Evolutionary conservation across 2,797 vertebrate genomes (phyloP).

Genomic region (Myripristis murdjan): DNA sequence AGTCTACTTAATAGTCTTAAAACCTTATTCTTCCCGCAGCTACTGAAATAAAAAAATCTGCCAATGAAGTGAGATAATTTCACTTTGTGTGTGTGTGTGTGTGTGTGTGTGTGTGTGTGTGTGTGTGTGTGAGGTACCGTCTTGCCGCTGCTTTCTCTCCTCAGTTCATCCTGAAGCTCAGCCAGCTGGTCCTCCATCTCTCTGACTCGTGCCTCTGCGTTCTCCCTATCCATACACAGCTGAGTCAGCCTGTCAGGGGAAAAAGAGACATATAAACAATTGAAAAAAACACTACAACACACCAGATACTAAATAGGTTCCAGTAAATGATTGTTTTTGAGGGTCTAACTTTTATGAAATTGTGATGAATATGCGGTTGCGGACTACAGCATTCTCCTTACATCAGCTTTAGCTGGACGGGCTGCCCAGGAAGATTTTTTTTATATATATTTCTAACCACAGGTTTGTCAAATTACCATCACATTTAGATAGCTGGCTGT

Average conservation of each 20-base stretch:
- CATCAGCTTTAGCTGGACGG: no score
- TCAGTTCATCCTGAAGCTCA: constrained; percentile 88
- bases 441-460: no score
- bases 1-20: background rate
- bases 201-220: constrained; percentile 83
- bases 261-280: constrained; percentile 16
- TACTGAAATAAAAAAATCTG: background rate
- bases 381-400: no score
- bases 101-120: constrained; percentile 52
- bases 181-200: constrained; percentile 88
- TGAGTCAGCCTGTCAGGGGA: constrained; percentile 85
- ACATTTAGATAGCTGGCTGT: no score
- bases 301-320: constrained; percentile 39
- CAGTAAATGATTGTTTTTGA: constrained; percentile 28
- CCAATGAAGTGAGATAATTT: background rate
- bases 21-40: background rate
- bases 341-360: constrained; percentile 6
- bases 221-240: constrained; percentile 87
- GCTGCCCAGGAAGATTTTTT: no score
- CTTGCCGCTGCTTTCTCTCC: constrained; percentile 75
- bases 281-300: constrained; percentile 2
- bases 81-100: constrained; percentile 49
- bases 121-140: constrained; percentile 81
- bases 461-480: no score
- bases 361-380: constrained; percentile 13